phyloP scores from a whole-genome alignment of 2,888 invertebrate species.

The Thysanoteuthis rhombus region DNA sequence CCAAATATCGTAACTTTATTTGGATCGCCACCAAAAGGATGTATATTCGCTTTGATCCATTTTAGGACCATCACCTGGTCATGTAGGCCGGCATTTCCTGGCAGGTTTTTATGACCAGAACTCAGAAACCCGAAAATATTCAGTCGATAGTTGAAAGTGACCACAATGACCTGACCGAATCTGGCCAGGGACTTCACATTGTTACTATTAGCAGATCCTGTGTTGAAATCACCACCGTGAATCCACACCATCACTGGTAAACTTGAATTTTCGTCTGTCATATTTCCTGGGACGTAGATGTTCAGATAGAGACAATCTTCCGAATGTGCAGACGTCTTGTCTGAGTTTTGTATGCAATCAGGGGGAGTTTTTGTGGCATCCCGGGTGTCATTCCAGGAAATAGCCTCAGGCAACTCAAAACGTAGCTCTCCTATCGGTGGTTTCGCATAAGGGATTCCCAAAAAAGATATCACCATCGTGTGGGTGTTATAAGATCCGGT shows the following conservation, averaged over 20 bases:
- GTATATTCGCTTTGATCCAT: constrained; percentile 44
- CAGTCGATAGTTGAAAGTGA: constrained; percentile 39
- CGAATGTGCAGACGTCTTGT: not conserved
- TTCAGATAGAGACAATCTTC: constrained; percentile 52
- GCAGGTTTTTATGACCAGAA: constrained; percentile 34
- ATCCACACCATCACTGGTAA: constrained; percentile 84
- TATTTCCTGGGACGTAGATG: constrained; percentile 43
- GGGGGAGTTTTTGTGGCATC: not conserved
- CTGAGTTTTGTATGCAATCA: not conserved
- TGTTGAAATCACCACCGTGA: constrained; percentile 92
- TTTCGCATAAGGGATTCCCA: not conserved
- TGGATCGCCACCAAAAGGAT: constrained; percentile 41
- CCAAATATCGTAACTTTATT: constrained; percentile 41
- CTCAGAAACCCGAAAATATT: constrained; percentile 41
- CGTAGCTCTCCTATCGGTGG: not conserved
- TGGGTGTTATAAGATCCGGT: not conserved
- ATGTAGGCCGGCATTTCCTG: constrained; percentile 47
- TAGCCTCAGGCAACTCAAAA: not conserved
- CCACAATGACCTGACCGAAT: constrained; percentile 35
- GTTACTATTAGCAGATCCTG: constrained; percentile 80
- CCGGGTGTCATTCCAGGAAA: not conserved
- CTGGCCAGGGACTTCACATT: constrained; percentile 68
- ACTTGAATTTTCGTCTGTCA: not conserved
- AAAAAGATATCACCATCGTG: not conserved
- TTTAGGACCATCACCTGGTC: constrained; percentile 42